A percentile compares a stretch with the other conserved stretches of the same genome.
Conservation (phyloP, 2,797 vertebrate species). For the Cichlasoma orientale region DNA sequence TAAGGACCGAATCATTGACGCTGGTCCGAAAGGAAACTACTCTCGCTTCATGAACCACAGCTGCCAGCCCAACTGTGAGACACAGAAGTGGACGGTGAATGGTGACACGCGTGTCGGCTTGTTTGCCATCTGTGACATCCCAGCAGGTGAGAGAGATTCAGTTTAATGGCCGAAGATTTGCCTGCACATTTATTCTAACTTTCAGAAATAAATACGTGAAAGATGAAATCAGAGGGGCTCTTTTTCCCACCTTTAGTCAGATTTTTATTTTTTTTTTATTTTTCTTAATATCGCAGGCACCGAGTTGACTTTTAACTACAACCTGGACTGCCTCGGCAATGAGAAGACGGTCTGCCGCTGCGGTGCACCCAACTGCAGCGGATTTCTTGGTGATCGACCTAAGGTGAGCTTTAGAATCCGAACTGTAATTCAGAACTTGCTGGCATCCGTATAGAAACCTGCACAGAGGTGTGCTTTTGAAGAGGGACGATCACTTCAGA, state of each 20-base stretch:
- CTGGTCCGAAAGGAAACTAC: constrained; percentile 97
- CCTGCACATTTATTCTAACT: not conserved
- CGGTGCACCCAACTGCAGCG: constrained; percentile 96
- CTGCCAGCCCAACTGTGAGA: constrained; percentile 99
- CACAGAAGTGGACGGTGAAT: constrained; percentile 98
- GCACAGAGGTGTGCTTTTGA: not conserved
- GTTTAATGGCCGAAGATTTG: not conserved
- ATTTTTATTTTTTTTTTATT: not conserved
- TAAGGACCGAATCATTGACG: constrained; percentile 97
- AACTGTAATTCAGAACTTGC: not conserved
- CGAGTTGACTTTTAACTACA: constrained; percentile 98
- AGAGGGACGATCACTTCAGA: not conserved
- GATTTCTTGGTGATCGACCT: constrained; percentile 95
- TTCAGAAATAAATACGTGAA: fast-evolving
- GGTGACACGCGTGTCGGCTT: constrained; percentile 95
- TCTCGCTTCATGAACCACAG: constrained; percentile 99
- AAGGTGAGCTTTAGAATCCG: constrained; percentile 81
- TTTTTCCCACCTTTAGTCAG: too few relatives aligned
- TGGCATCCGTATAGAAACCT: not conserved
- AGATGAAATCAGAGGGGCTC: too few relatives aligned
- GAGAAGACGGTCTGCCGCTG: constrained; percentile 97
- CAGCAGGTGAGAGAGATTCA: constrained; percentile 81
- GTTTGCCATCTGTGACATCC: constrained; percentile 94
- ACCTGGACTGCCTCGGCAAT: constrained; percentile 96
- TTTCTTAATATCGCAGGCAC: constrained; percentile 80